Conservation (phyloP, 2,113 vertebrate species). For the Amazona vittata region DNA sequence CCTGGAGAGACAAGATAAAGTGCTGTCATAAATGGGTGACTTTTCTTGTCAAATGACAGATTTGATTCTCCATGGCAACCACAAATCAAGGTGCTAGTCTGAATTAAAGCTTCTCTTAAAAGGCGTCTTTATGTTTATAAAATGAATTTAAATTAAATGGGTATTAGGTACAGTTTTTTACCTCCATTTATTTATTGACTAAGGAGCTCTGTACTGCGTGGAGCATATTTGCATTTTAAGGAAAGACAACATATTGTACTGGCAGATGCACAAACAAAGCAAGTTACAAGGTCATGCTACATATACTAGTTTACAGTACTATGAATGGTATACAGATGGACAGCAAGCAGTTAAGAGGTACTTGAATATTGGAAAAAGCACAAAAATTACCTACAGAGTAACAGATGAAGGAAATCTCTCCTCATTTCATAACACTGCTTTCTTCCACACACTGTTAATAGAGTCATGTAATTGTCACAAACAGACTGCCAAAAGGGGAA, state of each 20-base stretch:
- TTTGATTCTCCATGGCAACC: constrained; percentile 91
- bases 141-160: constrained; percentile 88
- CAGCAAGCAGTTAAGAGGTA: constrained; percentile 75
- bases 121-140: constrained; percentile 86
- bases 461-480: constrained; percentile 71
- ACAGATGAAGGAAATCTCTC: constrained; percentile 62
- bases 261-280: constrained; percentile 85
- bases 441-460: constrained; percentile 69
- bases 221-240: constrained; percentile 80
- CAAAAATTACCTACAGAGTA: constrained; percentile 75
- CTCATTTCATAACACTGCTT: constrained; percentile 65
- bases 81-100: constrained; percentile 88
- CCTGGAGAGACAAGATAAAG: constrained; percentile 91
- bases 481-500: constrained; percentile 63
- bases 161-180: constrained; percentile 84
- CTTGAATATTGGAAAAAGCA: constrained; percentile 73
- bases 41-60: constrained; percentile 91
- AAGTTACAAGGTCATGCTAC: constrained; percentile 79
- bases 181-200: constrained; percentile 83
- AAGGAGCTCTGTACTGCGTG: constrained; percentile 73
- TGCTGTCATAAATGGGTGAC: constrained; percentile 90
- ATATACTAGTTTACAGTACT: constrained; percentile 77
- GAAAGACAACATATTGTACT: constrained; percentile 82
- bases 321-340: constrained; percentile 75
- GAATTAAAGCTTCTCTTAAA: constrained; percentile 90